Percentiles rank a stretch among this genome's conserved stretches.
phyloP scores from a whole-genome alignment of 2,113 vertebrate species.

The Myrmophylax atrothorax region DNA sequence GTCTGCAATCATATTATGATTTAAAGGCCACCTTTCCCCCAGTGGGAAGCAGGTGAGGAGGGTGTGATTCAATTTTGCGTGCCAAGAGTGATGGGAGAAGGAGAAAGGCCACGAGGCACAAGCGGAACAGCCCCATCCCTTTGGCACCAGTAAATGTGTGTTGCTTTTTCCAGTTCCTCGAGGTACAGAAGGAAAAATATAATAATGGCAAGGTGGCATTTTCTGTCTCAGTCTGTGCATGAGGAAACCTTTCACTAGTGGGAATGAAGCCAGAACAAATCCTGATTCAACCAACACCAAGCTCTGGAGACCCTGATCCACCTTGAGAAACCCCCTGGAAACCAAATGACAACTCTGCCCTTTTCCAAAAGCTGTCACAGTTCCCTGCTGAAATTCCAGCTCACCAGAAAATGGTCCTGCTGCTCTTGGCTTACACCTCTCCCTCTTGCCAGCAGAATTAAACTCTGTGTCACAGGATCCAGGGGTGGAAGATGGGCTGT shows the following conservation, averaged over 20 bases:
- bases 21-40: conserved; percentile 61
- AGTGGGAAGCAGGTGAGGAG: background rate
- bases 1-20: conserved; percentile 47
- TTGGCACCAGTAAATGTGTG: background rate
- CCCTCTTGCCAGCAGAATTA: background rate
- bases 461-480: background rate
- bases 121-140: conserved; percentile 47
- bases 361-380: background rate
- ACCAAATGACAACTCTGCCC: background rate
- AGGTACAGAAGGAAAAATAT: background rate
- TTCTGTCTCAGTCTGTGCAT: background rate
- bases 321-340: background rate
- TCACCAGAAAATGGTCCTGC: background rate
- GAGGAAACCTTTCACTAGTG: background rate
- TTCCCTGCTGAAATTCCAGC: background rate
- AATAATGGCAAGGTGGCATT: background rate
- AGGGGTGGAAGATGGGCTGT: background rate
- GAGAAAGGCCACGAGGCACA: conserved; percentile 29
- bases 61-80: conserved; percentile 23
- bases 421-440: background rate
- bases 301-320: background rate
- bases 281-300: background rate
- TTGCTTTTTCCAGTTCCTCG: conserved; percentile 5
- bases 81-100: conserved; percentile 5
- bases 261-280: conserved; percentile 29